Conservation (phyloP, 2,113 vertebrate genomes). For the Amblyopsis rosae region DNA sequence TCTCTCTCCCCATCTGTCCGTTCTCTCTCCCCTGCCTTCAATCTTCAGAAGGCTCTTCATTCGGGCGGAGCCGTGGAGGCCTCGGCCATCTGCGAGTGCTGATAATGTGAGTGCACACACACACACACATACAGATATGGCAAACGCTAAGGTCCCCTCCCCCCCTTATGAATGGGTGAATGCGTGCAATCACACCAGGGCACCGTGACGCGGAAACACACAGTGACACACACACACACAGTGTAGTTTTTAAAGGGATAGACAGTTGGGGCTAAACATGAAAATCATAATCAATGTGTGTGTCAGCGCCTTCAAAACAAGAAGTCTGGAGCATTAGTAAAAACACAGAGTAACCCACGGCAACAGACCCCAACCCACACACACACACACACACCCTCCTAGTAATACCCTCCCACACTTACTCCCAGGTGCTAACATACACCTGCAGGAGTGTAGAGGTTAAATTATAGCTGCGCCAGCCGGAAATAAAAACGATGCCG, state of each 20-base stretch:
- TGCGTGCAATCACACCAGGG: too few species aligned
- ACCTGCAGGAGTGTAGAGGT: not conserved
- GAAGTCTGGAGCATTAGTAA: too few species aligned
- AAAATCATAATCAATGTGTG: too few species aligned
- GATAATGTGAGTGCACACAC: slow-evolving; percentile 54
- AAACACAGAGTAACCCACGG: too few species aligned
- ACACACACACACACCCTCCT: slow-evolving; percentile 24
- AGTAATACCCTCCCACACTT: slow-evolving; percentile 14
- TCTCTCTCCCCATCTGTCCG: slow-evolving; percentile 35
- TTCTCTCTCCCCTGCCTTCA: slow-evolving; percentile 55
- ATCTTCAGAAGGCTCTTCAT: slow-evolving; percentile 65
- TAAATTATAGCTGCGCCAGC: too few species aligned
- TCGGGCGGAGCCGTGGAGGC: slow-evolving; percentile 64
- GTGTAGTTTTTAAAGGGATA: too few species aligned
- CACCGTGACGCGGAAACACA: too few species aligned
- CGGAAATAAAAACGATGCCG: too few species aligned
- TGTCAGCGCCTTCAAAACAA: too few species aligned
- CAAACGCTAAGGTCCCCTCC: slow-evolving; percentile 14
- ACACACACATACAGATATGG: not conserved
- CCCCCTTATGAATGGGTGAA: too few species aligned
- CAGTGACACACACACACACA: too few species aligned
- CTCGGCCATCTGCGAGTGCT: slow-evolving; percentile 64
- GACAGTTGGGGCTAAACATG: too few species aligned
- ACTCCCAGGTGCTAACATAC: not conserved
- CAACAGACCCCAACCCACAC: slow-evolving; percentile 12